Base-by-base conservation (phyloP, 2,888 invertebrate genomes). In the Dugesia japonica region DNA sequence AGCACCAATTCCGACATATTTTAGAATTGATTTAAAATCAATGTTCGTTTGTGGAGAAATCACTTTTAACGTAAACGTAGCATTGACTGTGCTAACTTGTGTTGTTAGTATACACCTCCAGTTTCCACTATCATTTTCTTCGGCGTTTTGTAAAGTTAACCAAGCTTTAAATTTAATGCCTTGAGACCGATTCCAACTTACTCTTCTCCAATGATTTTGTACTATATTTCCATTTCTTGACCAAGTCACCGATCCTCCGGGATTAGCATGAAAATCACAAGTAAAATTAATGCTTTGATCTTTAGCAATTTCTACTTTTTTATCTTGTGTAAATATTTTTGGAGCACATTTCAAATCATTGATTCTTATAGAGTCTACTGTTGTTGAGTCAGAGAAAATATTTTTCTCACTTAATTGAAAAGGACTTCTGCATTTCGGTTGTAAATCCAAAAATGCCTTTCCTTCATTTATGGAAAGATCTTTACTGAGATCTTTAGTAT, bases 121-220 rank as follows among this genome's bases (percentile, higher is more conserved):
- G 7, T 27, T 26, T 31, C 76, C 76, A 20, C 23, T 38, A 26
- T 76, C 76, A 26, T 26, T 7, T 15, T 20, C 27, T 7, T 74
- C 23, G 17, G 76, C 28, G 26, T 76, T 28, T 26, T 17, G 9
- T n/a, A 76, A 23, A 15, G 31, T 28, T 23, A 76, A 33, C 28
- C 20, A 27, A 20, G 76, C 76, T 75, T 73, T 76, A 28, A 76
- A 76, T 9, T 74, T 20, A 4, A 20, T 27, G 7, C 76, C 76
- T 74, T 76, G 76, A 28, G 73, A 75, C 26, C 73, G 28, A 74
- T 26, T 31, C 27, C 15, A 31, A 17, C 33, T 13, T 4, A 74
- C 31, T 75, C 76, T 75, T 27, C 27, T 27, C 76, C 76, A 76
- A 74, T 76, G 76, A 23, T 75, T 28, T 23, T 74, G 76, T 1